phyloP scores from a whole-genome alignment of 2,888 invertebrate species.

The Clepsis dumicolana region DNA sequence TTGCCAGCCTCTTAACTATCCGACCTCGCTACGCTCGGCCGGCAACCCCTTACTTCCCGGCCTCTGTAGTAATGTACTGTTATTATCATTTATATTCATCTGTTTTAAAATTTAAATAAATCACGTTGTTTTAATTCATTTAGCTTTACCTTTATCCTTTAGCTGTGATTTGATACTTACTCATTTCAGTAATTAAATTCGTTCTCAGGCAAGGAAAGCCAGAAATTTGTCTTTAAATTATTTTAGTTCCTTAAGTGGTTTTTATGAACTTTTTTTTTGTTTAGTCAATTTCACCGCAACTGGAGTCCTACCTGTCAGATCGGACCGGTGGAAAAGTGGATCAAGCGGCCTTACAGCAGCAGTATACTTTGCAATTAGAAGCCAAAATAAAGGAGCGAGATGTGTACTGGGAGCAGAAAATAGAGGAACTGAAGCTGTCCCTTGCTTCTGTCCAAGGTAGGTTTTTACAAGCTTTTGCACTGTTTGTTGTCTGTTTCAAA shows the following conservation, averaged over 20 bases:
- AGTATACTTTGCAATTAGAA: slow-evolving; percentile 86
- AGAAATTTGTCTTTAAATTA: background rate
- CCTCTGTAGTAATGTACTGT: too few species aligned
- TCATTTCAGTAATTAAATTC: too few species aligned
- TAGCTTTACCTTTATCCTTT: too few species aligned
- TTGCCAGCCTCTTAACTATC: too few species aligned
- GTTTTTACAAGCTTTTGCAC: background rate
- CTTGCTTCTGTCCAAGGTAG: slow-evolving; percentile 90
- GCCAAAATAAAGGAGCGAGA: slow-evolving; percentile 88
- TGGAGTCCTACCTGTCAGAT: slow-evolving; percentile 78
- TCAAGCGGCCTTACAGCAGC: slow-evolving; percentile 81
- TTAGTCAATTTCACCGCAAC: slow-evolving; percentile 80
- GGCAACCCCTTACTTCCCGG: too few species aligned
- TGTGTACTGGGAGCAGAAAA: slow-evolving; percentile 86
- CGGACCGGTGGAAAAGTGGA: slow-evolving; percentile 76
- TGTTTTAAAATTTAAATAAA: too few species aligned
- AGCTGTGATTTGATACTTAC: too few species aligned
- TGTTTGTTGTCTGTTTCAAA: too few species aligned
- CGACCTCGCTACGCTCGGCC: too few species aligned
- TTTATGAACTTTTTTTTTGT: slow-evolving; percentile 26
- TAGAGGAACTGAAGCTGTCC: slow-evolving; percentile 85
- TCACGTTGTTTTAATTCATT: too few species aligned
- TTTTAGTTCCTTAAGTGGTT: background rate
- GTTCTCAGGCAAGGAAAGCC: too few species aligned
- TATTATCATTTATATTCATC: too few species aligned